Conservation (phyloP, 2,888 invertebrate species). For the Rotaria socialis region DNA sequence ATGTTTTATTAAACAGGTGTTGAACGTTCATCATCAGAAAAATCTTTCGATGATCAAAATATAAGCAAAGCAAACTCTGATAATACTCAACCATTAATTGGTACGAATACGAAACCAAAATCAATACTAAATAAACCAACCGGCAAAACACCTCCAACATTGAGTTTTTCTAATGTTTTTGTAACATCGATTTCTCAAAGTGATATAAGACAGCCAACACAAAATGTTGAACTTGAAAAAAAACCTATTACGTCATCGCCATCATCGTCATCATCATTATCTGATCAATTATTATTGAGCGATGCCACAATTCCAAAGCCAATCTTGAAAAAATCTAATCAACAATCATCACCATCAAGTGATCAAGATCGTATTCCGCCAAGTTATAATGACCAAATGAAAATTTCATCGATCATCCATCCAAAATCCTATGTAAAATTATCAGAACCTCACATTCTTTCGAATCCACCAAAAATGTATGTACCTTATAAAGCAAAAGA, state of each 20-base stretch:
- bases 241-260: neutral
- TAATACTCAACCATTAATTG: neutral
- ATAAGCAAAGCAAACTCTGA: neutral
- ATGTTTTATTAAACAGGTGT: neutral
- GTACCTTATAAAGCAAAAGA: neutral
- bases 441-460: neutral
- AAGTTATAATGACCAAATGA: neutral
- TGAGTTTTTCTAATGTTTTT: constrained; percentile 15
- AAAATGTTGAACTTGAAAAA: neutral
- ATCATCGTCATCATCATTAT: neutral
- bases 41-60: neutral
- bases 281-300: neutral
- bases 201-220: neutral
- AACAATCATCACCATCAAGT: neutral
- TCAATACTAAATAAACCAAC: neutral
- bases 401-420: neutral
- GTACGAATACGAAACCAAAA: neutral
- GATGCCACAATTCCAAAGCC: neutral
- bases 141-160: neutral
- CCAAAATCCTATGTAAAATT: neutral
- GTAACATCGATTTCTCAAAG: neutral
- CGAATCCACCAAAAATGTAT: neutral
- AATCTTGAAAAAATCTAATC: constrained; percentile 4
- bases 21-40: constrained; percentile 16
- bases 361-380: constrained; percentile 26